phyloP scores from a whole-genome alignment of 1,140 invertebrate genomes.

The Bombus pyrosoma region DNA sequence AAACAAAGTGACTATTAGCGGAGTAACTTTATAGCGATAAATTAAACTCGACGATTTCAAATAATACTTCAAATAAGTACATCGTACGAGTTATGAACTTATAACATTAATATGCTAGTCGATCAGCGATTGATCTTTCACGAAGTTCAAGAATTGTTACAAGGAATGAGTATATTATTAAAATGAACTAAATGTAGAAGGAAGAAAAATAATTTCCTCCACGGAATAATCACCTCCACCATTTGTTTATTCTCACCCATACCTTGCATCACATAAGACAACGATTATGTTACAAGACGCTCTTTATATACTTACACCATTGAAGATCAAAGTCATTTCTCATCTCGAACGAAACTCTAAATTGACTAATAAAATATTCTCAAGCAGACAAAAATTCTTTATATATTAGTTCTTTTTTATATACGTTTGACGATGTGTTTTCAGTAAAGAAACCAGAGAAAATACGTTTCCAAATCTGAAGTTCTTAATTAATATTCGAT shows the following conservation, averaged over 20 bases:
- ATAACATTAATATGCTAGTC: constrained; percentile 30
- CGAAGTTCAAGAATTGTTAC: constrained; percentile 26
- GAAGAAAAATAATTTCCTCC: constrained; percentile 14
- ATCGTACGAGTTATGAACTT: constrained; percentile 57
- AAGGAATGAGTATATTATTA: constrained; percentile 15
- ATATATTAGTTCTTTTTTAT: constrained; percentile 4
- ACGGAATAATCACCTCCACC: constrained; percentile 32
- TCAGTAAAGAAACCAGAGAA: constrained; percentile 15
- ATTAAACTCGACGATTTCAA: constrained; percentile 50
- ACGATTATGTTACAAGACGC: constrained; percentile 34
- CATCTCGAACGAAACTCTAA: constrained; percentile 6
- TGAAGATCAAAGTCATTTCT: not conserved
- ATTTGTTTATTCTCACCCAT: constrained; percentile 27
- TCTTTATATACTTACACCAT: not conserved
- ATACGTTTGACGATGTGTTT: not conserved
- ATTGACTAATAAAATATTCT: constrained; percentile 8
- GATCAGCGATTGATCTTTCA: constrained; percentile 1
- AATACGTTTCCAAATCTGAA: constrained; percentile 14
- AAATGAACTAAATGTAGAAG: not conserved
- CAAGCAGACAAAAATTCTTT: not conserved
- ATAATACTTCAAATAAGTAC: constrained; percentile 64
- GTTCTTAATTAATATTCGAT: constrained; percentile 13
- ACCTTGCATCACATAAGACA: not conserved
- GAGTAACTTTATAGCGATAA: constrained; percentile 1
- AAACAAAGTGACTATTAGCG: constrained; percentile 4